These are phyloP conservation scores for Melinaea marsaeus DNA, from an alignment of 2,888 invertebrate genomes.

Conservation along the genomic window DNA sequence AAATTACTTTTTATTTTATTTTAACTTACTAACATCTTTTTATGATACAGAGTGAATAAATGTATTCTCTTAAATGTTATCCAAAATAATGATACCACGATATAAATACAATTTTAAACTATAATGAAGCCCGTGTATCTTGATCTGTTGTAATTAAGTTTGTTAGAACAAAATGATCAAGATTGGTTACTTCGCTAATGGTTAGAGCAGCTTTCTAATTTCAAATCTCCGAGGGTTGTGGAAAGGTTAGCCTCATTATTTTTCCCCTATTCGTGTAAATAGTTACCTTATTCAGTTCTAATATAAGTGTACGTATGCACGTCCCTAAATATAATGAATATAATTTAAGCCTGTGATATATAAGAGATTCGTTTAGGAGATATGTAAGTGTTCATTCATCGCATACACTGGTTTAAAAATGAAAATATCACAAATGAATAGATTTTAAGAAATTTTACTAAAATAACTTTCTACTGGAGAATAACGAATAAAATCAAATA, in stretches of 20 bases:
- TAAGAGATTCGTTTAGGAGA: constrained; percentile 68
- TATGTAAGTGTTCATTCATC: constrained; percentile 55
- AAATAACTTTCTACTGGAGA: constrained; percentile 18
- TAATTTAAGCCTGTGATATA: constrained; percentile 78
- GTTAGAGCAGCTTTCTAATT: constrained; percentile 62
- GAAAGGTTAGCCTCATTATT: constrained; percentile 76
- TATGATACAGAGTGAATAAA: not conserved
- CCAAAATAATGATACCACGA: constrained; percentile 9
- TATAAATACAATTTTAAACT: constrained; percentile 19
- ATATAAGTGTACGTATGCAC: constrained; percentile 72
- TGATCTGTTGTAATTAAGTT: constrained; percentile 35
- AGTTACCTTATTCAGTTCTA: constrained; percentile 74
- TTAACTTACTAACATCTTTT: not conserved
- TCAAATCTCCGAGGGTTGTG: constrained; percentile 77
- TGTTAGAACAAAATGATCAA: constrained; percentile 47
- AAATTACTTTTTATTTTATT: not conserved
- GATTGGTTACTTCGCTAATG: constrained; percentile 50
- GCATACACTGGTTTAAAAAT: constrained; percentile 31
- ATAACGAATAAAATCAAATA: constrained; percentile 13
- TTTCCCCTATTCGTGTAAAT: constrained; percentile 77
- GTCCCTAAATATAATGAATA: constrained; percentile 71
- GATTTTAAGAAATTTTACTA: constrained; percentile 15
- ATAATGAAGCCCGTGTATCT: constrained; percentile 25
- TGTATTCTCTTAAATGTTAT: not conserved
- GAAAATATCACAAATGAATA: constrained; percentile 4